Evolutionary conservation across 2,113 vertebrate species (phyloP).

Genomic region (Phalacrocorax aristotelis): DNA sequence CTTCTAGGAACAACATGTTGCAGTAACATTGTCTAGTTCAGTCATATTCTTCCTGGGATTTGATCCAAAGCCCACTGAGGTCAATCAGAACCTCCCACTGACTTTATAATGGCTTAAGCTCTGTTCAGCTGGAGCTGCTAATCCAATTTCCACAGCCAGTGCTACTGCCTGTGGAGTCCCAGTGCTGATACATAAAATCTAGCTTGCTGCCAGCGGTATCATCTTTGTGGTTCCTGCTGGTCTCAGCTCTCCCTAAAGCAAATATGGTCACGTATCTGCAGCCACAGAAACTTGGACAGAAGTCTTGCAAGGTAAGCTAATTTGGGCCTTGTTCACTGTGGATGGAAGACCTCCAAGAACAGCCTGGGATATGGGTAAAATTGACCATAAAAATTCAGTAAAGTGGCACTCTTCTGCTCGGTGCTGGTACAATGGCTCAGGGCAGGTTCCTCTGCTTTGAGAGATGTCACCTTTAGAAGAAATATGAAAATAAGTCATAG

Average conservation of each 20-base stretch:
- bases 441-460: background rate
- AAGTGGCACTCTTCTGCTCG: background rate
- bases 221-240: background rate
- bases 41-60: background rate
- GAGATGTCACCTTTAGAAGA: background rate
- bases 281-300: background rate
- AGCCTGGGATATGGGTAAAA: background rate
- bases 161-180: background rate
- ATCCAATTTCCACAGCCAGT: background rate
- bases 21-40: background rate
- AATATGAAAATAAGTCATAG: background rate
- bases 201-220: background rate
- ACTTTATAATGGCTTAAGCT: background rate
- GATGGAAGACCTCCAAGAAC: background rate
- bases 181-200: background rate
- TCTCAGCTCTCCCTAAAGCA: background rate
- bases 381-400: background rate
- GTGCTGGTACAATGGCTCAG: background rate
- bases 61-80: background rate
- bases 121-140: background rate
- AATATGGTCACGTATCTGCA: background rate
- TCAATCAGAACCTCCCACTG: slow-evolving; percentile 31
- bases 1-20: background rate
- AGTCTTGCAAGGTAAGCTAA: background rate
- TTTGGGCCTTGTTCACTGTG: background rate